These are phyloP conservation scores for Ptilodon capucinus DNA, from an alignment of 2,888 invertebrate species.

Conservation along the genomic window DNA sequence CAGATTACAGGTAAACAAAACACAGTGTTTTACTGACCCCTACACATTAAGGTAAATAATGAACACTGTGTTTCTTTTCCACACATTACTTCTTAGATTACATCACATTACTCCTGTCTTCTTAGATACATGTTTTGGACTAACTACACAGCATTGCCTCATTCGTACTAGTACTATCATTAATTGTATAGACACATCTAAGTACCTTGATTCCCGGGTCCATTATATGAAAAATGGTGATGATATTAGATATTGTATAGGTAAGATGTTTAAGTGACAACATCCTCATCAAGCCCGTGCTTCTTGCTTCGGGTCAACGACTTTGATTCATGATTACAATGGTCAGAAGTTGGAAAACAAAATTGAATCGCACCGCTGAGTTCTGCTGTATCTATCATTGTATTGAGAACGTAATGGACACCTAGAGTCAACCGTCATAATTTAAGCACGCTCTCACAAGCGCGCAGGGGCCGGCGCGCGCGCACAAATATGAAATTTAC, in stretches of 20 bases:
- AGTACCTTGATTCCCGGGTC: too few species aligned
- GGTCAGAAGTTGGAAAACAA: not conserved
- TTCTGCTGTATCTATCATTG: not conserved
- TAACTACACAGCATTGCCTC: too few species aligned
- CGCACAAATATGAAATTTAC: constrained; percentile 71
- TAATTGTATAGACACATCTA: too few species aligned
- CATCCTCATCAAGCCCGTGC: not conserved
- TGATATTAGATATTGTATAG: too few species aligned
- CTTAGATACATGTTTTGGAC: too few species aligned
- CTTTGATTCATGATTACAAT: not conserved
- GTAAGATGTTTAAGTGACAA: too few species aligned
- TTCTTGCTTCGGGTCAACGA: not conserved
- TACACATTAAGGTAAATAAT: too few species aligned
- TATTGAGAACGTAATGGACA: constrained; percentile 14
- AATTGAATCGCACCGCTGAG: not conserved
- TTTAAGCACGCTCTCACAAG: constrained; percentile 37
- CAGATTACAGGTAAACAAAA: constrained; percentile 1
- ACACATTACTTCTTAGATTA: too few species aligned
- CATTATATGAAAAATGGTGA: too few species aligned
- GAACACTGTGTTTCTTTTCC: too few species aligned
- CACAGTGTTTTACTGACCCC: constrained; percentile 4
- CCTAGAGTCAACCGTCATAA: constrained; percentile 23
- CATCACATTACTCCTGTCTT: too few species aligned
- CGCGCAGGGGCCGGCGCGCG: constrained; percentile 27
- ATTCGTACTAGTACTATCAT: too few species aligned